These are phyloP conservation scores for Astyanax mexicanus DNA, from an alignment of 2,797 vertebrate species.

Conservation along the genomic window DNA sequence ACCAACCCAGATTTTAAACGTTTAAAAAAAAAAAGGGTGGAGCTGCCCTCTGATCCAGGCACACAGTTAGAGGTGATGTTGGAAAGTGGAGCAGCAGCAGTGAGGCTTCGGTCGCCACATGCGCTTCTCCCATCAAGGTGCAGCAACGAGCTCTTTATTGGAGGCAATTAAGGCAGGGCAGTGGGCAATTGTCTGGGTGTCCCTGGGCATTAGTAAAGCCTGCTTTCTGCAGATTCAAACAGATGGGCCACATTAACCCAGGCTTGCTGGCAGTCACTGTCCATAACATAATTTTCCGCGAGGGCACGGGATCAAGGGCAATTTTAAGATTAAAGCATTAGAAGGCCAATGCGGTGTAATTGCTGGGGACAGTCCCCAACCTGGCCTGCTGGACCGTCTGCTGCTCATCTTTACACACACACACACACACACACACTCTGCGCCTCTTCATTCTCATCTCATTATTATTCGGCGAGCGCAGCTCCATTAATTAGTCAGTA, in stretches of 20 bases:
- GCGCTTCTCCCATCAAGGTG: slow-evolving; percentile 38
- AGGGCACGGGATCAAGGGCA: slow-evolving; percentile 56
- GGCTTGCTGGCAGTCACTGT: slow-evolving; percentile 38
- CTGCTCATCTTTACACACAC: neutral
- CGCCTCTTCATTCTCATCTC: slow-evolving; percentile 13
- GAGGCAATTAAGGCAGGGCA: slow-evolving; percentile 56
- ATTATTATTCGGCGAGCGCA: slow-evolving; percentile 22
- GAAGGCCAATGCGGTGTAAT: slow-evolving; percentile 44
- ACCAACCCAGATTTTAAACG: too few species aligned
- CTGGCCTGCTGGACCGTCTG: slow-evolving; percentile 37
- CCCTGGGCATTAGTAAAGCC: slow-evolving; percentile 53
- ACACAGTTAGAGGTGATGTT: slow-evolving; percentile 10
- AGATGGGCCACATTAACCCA: slow-evolving; percentile 61
- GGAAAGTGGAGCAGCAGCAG: slow-evolving; percentile 27
- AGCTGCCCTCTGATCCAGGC: too few species aligned
- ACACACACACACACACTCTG: neutral
- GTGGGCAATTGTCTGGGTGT: slow-evolving; percentile 49
- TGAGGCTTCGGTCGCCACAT: neutral
- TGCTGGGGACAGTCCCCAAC: slow-evolving; percentile 35
- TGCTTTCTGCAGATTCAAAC: slow-evolving; percentile 47
- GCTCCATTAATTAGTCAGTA: slow-evolving; percentile 36
- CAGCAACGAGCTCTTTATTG: slow-evolving; percentile 53
- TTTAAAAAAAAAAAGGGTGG: too few species aligned
- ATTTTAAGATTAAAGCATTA: slow-evolving; percentile 44
- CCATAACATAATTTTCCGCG: slow-evolving; percentile 40